Base-by-base conservation (phyloP, 2,888 invertebrate genomes). In the Megamerina dolium region DNA sequence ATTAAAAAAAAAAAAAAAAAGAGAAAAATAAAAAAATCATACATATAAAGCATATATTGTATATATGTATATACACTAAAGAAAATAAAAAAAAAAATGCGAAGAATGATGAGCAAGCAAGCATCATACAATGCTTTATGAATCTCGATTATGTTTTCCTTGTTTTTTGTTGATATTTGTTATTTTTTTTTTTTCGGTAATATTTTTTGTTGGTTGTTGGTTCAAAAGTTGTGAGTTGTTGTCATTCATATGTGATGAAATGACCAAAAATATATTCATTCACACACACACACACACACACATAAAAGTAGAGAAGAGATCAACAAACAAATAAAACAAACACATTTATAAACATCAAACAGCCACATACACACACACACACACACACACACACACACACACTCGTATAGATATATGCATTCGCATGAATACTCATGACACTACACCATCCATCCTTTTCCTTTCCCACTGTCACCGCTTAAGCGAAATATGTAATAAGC, bases 271-370 rank as follows among this genome's bases (percentile, higher is more conserved):
- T 14, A n/a, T n/a, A 27, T n/a, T 27, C 27, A 23, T 14, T 20
- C 19, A 23, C 5, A 23, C 37, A 35, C 18, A 30, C 31, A 26
- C 10, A 16, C 2, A 32, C 21, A 29, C 14, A 31, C 23, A 26
- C 3, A 5, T 14, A 35, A 30, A 43, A 29, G 12, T 19, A 17
- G 10, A 21, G 9, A 12, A 12, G 12, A 13, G 13, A 30, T 31
- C 20, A 38, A 18, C 8, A 18, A 19, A 31, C 2, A 23, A 9
- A 14, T 14, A 30, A 16, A 19, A 30, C 23, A 34, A 30, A 16
- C 3, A 32, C n/a, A 40, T 33, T 4, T 27, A 34, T 34, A 17
- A 18, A 34, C 33, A 34, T 38, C 32, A 39, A 31, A 21, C 33
- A 41, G 3, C 20, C 34, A 37, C 29, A 38, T 14, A 40, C 19